Evolutionary conservation across 1,140 invertebrate genomes (phyloP).

Genomic region (Marisa cornuarietis): DNA sequence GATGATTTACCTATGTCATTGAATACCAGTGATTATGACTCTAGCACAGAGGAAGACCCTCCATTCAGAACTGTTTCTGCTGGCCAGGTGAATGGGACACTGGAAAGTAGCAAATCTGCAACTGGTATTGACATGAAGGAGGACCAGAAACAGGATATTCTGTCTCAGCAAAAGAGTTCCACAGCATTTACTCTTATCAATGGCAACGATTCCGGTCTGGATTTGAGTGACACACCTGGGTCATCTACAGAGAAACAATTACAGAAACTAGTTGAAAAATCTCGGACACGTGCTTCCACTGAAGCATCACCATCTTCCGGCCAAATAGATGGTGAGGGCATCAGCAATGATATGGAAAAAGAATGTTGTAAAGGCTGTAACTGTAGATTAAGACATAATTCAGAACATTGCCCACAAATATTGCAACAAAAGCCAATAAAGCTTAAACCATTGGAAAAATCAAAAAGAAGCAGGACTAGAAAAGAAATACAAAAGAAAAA

Average conservation of each 20-base stretch:
- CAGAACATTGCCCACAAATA: too few relatives aligned
- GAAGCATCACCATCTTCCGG: too few relatives aligned
- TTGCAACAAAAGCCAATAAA: too few relatives aligned
- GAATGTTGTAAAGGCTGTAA: too few relatives aligned
- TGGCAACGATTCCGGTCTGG: slow-evolving; percentile 51
- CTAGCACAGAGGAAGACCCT: slow-evolving; percentile 50
- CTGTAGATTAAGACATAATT: too few relatives aligned
- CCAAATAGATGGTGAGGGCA: too few relatives aligned
- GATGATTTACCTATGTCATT: slow-evolving; percentile 39
- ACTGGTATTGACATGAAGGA: slow-evolving; percentile 41
- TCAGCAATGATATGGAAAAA: too few relatives aligned
- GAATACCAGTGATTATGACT: slow-evolving; percentile 63
- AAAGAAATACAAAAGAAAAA: too few relatives aligned
- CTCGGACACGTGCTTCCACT: too few relatives aligned
- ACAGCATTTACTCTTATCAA: slow-evolving; percentile 28
- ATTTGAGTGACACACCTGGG: slow-evolving; percentile 38
- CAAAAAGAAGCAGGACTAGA: too few relatives aligned
- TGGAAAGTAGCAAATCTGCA: slow-evolving; percentile 24
- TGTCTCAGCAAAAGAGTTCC: too few relatives aligned
- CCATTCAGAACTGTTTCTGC: slow-evolving; percentile 49
- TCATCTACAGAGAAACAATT: not conserved
- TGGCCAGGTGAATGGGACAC: slow-evolving; percentile 28
- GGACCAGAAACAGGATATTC: not conserved
- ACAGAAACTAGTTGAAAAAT: not conserved
- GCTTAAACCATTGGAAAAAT: too few relatives aligned